Percentiles rank a stretch among this genome's conserved stretches.
Evolutionary conservation across 2,797 vertebrate genomes (phyloP).

Genomic region (Ataeniobius toweri): DNA sequence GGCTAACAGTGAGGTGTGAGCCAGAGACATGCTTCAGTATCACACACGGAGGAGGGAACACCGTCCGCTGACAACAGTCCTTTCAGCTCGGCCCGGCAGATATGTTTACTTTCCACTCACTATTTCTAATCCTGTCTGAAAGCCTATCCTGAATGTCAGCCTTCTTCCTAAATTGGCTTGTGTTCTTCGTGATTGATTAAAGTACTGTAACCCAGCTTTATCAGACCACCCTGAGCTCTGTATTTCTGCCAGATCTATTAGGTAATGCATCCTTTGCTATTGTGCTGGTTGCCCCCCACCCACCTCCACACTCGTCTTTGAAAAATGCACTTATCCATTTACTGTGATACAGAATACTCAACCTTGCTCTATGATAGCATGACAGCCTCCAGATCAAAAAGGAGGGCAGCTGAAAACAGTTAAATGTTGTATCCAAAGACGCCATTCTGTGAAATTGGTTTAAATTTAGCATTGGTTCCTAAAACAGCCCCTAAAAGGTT

Average conservation of each 20-base stretch:
- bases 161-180: slow-evolving; percentile 81
- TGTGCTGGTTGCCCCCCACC: slow-evolving; percentile 54
- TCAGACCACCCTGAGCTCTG: slow-evolving; percentile 75
- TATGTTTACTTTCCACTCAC: slow-evolving; percentile 73
- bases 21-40: slow-evolving; percentile 63
- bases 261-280: slow-evolving; percentile 84
- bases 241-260: slow-evolving; percentile 84
- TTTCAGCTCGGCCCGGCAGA: slow-evolving; percentile 61
- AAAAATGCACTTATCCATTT: slow-evolving; percentile 61
- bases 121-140: slow-evolving; percentile 83
- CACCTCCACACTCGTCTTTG: slow-evolving; percentile 36
- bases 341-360: slow-evolving; percentile 36
- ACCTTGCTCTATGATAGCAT: slow-evolving; percentile 33
- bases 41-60: slow-evolving; percentile 62
- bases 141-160: slow-evolving; percentile 81
- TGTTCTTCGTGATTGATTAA: slow-evolving; percentile 84
- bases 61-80: slow-evolving; percentile 65
- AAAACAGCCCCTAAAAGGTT: slow-evolving; percentile 24
- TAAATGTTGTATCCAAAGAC: slow-evolving; percentile 45
- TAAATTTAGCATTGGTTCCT: slow-evolving; percentile 45
- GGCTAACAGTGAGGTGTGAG: slow-evolving; percentile 5
- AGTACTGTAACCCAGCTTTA: slow-evolving; percentile 82
- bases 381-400: slow-evolving; percentile 44
- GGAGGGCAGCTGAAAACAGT: slow-evolving; percentile 32
- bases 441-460: slow-evolving; percentile 40